Percentiles rank a stretch among this genome's conserved stretches.
Conservation (phyloP, 2,113 vertebrate species). For the Ceratotherium simum region DNA sequence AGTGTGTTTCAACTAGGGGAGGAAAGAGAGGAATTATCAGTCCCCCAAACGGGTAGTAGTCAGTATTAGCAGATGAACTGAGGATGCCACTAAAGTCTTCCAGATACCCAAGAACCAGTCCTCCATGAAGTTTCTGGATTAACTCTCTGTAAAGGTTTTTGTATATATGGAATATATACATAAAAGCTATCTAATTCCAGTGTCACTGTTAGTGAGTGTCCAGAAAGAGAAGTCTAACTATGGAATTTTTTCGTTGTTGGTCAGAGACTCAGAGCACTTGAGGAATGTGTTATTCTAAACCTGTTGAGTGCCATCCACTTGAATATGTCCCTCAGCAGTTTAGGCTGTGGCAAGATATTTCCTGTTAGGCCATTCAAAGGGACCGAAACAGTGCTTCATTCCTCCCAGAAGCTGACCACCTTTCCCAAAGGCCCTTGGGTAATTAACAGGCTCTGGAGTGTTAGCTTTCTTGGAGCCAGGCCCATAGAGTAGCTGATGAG, state of each 20-base stretch:
- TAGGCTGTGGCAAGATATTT: constrained; percentile 68
- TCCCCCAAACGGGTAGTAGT: background rate
- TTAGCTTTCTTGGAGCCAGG: constrained; percentile 56
- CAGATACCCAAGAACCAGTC: background rate
- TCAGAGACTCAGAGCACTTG: constrained; percentile 64
- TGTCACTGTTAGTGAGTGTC: background rate
- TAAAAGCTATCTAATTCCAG: background rate
- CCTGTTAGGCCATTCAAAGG: constrained; percentile 78
- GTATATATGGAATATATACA: background rate
- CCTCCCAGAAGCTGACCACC: constrained; percentile 41
- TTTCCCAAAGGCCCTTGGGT: constrained; percentile 57
- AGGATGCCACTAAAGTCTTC: background rate
- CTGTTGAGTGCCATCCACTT: constrained; percentile 74
- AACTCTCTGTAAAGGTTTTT: background rate
- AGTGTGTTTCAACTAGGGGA: background rate
- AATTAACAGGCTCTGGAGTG: constrained; percentile 30
- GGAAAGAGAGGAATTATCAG: background rate
- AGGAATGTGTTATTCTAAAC: constrained; percentile 72
- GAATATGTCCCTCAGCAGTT: constrained; percentile 67
- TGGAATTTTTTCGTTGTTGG: background rate
- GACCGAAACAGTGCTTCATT: constrained; percentile 13
- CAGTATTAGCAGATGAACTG: background rate
- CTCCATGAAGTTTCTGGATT: background rate
- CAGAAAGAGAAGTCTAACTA: background rate
- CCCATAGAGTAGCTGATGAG: constrained; percentile 16